These are phyloP conservation scores for Microplitis deprimator DNA, from an alignment of 2,888 invertebrate species.

Conservation along the genomic window DNA sequence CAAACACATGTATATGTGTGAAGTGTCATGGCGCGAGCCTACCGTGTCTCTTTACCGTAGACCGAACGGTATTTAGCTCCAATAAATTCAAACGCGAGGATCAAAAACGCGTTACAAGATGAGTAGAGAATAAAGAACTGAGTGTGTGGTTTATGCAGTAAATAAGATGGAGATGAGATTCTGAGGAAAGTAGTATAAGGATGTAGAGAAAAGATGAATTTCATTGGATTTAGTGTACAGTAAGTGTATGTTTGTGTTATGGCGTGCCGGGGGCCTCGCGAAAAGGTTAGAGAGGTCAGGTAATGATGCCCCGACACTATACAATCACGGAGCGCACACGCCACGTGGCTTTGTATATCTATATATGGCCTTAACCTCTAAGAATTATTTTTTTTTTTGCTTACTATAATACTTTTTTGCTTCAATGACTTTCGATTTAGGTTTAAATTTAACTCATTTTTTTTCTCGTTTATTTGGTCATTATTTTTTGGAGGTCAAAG, in stretches of 20 bases:
- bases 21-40: too few species aligned
- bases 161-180: neutral
- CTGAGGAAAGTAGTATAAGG: neutral
- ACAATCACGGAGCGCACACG: constrained; percentile 69
- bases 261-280: constrained; percentile 60
- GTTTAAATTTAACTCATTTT: neutral
- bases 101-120: constrained; percentile 50
- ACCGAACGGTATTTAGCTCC: neutral
- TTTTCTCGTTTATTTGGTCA: too few species aligned
- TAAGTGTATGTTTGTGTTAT: constrained; percentile 21
- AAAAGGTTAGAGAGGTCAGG: constrained; percentile 65
- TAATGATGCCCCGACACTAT: constrained; percentile 68
- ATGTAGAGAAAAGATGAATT: neutral
- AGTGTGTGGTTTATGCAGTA: neutral
- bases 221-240: constrained; percentile 7
- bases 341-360: constrained; percentile 64
- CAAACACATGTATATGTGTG: too few species aligned
- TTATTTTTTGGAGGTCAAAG: constrained; percentile 28
- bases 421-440: neutral
- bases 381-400: constrained; percentile 41
- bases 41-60: too few species aligned
- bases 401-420: constrained; percentile 28
- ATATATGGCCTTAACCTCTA: constrained; percentile 46
- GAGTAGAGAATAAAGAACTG: neutral
- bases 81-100: constrained; percentile 34